Evolutionary conservation across 2,113 vertebrate genomes (phyloP).

Genomic region (Clupea harengus): DNA sequence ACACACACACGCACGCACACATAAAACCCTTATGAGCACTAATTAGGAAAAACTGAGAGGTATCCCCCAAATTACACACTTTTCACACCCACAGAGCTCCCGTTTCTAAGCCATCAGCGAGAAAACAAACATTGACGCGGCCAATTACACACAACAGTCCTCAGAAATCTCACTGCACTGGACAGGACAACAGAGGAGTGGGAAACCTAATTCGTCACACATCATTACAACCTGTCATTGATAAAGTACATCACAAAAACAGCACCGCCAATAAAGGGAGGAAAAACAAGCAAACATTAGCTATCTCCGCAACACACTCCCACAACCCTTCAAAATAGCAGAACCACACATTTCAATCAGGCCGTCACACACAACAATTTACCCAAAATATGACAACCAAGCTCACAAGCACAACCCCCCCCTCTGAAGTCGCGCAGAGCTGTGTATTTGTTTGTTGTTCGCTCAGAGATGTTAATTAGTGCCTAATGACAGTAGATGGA

Average conservation of each 20-base stretch:
- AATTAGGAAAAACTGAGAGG: background rate
- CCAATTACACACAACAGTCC: background rate
- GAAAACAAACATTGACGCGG: no score
- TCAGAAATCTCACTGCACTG: background rate
- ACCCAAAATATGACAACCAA: background rate
- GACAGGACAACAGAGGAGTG: background rate
- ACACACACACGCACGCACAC: slow-evolving; percentile 23
- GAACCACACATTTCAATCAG: background rate
- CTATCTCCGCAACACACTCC: background rate
- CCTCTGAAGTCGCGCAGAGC: slow-evolving; percentile 9
- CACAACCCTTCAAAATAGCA: no score
- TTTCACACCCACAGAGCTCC: background rate
- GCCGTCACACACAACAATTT: background rate
- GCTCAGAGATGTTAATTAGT: slow-evolving; percentile 38
- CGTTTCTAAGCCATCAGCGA: no score
- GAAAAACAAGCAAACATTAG: background rate
- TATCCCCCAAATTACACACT: background rate
- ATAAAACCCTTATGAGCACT: background rate
- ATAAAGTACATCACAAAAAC: background rate
- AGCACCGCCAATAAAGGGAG: background rate
- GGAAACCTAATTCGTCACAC: background rate
- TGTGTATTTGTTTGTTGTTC: slow-evolving; percentile 16
- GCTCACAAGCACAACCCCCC: slow-evolving; percentile 19
- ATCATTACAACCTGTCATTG: background rate
- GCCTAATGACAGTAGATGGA: slow-evolving; percentile 28